Evolutionary conservation across 2,797 vertebrate genomes (phyloP), one percentile per base, ranked within the genome.

Genomic region (Aldrovandia affinis): DNA sequence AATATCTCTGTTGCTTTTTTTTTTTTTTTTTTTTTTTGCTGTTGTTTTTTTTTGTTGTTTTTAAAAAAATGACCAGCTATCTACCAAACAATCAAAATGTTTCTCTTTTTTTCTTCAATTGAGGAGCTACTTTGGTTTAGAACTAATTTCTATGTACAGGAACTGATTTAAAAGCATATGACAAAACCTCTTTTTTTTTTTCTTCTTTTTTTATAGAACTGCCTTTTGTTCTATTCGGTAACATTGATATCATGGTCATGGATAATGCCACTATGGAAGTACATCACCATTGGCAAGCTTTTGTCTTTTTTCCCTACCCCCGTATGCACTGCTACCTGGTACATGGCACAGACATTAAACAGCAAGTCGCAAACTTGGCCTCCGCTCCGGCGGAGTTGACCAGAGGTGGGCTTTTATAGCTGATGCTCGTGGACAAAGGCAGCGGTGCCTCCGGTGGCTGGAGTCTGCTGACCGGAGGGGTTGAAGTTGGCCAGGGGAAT

Each of bases 401-500:
- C 30, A 80, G 85, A 80, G 86, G 84, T 36, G 50, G 12, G 0
- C 81, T 82, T 44, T 95, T 94, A 98, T 92, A 98, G 93, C 93
- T 97, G 97, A 94, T 98, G 96, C 95, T 99, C 98, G 3, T 97
- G 96, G 85, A 97, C 86, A 90, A 97, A 96, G 1, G 95, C 86
- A 33, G 93, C 50, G 85, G 91, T 93, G 52, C 89, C 88, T 50
- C 91, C 93, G 0, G 94, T 89, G 20, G 90, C 90, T 0, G 95
- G 89, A 0, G 91, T 91, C 91, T 95, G 94, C 88, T 96, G 96
- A 86, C 93, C 88, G 0, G 95, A 91, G 0, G 95, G 92, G 22
- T 96, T 94, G 87, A 99, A 98, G 89, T 96, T 98, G 68, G 97
- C 97, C 94, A 99, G 94, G 15, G 97, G 96, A 88, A 99, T 99